phyloP scores from a whole-genome alignment of 2,113 vertebrate genomes.

The Corydoras sp. region DNA sequence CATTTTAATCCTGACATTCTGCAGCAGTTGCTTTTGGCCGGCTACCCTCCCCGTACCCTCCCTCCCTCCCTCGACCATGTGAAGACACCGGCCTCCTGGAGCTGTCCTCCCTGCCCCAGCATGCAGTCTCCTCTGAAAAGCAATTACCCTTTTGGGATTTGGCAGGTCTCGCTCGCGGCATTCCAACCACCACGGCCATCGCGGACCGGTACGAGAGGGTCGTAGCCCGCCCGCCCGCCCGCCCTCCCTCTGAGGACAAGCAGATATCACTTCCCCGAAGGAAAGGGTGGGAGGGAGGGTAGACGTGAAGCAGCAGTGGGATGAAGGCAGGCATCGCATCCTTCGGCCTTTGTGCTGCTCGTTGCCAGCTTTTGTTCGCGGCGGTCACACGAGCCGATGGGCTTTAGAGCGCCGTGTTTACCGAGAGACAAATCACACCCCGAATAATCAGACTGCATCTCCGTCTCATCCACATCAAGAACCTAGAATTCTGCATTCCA shows the following conservation, averaged over 20 bases:
- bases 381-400: not conserved
- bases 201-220: slow-evolving; percentile 38
- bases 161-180: slow-evolving; percentile 33
- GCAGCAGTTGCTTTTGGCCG: slow-evolving; percentile 16
- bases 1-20: slow-evolving; percentile 13
- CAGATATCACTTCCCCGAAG: slow-evolving; percentile 8
- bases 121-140: slow-evolving; percentile 22
- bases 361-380: not conserved
- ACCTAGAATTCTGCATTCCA: slow-evolving; percentile 11
- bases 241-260: slow-evolving; percentile 7
- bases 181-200: slow-evolving; percentile 23
- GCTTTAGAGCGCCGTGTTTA: slow-evolving; percentile 23
- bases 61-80: not conserved
- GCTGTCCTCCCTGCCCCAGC: slow-evolving; percentile 17
- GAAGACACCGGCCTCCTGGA: slow-evolving; percentile 9
- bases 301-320: not conserved
- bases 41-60: not conserved
- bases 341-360: not conserved
- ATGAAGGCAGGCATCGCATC: slow-evolving; percentile 9
- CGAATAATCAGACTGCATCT: slow-evolving; percentile 14
- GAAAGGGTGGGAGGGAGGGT: not conserved
- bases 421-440: slow-evolving; percentile 25
- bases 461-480: slow-evolving; percentile 21
- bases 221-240: not conserved
- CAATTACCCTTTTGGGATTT: slow-evolving; percentile 32